phyloP scores from a whole-genome alignment of 2,888 invertebrate genomes.

The Tillus elongatus region DNA sequence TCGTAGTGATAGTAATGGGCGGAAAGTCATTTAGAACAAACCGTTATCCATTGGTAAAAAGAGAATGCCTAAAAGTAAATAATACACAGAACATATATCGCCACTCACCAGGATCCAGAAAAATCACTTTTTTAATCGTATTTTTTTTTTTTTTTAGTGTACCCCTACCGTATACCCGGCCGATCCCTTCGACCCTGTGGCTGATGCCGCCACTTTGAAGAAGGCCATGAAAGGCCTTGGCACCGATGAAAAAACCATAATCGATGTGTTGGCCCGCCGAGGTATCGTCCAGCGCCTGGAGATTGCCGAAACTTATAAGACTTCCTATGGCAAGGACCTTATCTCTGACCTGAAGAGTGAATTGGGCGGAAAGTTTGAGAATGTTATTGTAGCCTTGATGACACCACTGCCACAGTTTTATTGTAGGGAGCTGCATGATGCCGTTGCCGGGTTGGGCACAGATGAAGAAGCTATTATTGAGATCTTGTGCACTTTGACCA shows the following conservation, averaged over 20 bases:
- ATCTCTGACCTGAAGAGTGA: conserved; percentile 81
- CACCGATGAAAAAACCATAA: conserved; percentile 85
- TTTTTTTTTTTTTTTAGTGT: conserved; percentile 49
- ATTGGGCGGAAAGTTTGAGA: conserved; percentile 80
- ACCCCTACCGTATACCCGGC: conserved; percentile 83
- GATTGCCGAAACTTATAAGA: conserved; percentile 85
- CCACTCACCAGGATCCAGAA: no score
- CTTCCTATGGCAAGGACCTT: conserved; percentile 77
- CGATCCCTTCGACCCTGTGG: conserved; percentile 75
- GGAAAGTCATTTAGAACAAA: no score
- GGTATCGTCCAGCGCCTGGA: conserved; percentile 86
- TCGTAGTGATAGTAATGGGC: no score
- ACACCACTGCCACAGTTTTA: conserved; percentile 83
- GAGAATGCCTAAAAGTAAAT: no score
- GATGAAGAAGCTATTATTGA: conserved; percentile 88
- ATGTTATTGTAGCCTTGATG: conserved; percentile 84
- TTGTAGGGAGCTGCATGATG: conserved; percentile 81
- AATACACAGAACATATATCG: no score
- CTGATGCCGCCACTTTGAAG: conserved; percentile 73
- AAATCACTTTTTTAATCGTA: neutral
- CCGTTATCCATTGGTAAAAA: no score
- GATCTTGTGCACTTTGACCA: conserved; percentile 83
- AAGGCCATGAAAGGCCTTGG: conserved; percentile 92
- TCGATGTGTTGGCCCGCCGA: conserved; percentile 78
- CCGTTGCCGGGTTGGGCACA: conserved; percentile 78